A percentile compares a stretch with the other conserved stretches of the same genome.
phyloP scores from a whole-genome alignment of 2,113 vertebrate genomes.

The Chauna torquata region DNA sequence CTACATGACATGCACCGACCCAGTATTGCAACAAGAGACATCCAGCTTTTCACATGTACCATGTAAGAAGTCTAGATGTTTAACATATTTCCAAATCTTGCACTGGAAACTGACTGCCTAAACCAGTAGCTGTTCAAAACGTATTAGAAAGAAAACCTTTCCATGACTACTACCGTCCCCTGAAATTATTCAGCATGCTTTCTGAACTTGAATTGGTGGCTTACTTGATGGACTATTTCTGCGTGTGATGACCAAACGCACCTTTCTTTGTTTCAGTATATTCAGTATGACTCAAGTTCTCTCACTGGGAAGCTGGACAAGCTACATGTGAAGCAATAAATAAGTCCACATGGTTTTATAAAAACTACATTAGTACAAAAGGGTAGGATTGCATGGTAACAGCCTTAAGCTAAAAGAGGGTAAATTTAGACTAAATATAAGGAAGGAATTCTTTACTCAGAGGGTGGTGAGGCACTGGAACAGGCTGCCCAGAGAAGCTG shows the following conservation, averaged over 20 bases:
- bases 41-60: fast-evolving
- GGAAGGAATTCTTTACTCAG: no score
- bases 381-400: no score
- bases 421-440: no score
- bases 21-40: neutral
- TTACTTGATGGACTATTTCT: neutral
- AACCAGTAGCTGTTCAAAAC: neutral
- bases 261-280: neutral
- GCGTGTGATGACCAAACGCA: neutral
- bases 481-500: no score
- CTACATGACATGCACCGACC: fast-evolving
- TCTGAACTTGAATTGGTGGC: neutral
- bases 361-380: neutral
- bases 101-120: neutral
- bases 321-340: neutral
- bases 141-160: neutral
- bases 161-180: fast-evolving
- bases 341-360: neutral
- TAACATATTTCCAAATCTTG: neutral
- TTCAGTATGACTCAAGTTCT: neutral
- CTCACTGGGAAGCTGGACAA: neutral
- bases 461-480: no score
- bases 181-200: neutral
- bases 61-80: neutral
- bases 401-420: no score